phyloP scores from a whole-genome alignment of 2,888 invertebrate species.

The Piscicola geometra region DNA sequence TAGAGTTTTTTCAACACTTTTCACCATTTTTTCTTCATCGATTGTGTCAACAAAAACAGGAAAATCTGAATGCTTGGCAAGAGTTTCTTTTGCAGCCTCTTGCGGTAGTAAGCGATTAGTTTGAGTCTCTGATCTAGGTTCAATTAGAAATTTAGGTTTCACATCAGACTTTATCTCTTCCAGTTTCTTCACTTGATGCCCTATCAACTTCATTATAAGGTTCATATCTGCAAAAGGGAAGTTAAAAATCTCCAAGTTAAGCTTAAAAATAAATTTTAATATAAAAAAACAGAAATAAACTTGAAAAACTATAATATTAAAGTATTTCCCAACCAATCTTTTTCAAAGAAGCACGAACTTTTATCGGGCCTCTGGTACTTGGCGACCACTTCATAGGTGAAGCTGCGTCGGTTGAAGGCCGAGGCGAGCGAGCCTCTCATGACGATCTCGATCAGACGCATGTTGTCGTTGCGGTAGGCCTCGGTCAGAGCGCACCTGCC shows the following conservation, averaged over 20 bases:
- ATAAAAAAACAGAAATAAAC: not conserved
- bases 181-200: slow-evolving; percentile 12
- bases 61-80: too few species aligned
- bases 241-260: not conserved
- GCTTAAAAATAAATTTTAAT: not conserved
- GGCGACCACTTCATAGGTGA: slow-evolving; percentile 39
- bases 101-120: too few species aligned
- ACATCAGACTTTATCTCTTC: slow-evolving; percentile 1
- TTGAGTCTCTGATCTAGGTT: too few species aligned
- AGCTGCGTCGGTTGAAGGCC: slow-evolving; percentile 39
- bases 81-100: too few species aligned
- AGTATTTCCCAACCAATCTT: too few species aligned
- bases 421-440: slow-evolving; percentile 38
- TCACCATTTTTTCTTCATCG: too few species aligned
- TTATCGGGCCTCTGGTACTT: slow-evolving; percentile 43
- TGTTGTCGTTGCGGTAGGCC: slow-evolving; percentile 38
- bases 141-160: not conserved
- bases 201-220: slow-evolving; percentile 25
- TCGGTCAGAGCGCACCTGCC: slow-evolving; percentile 38
- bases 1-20: too few species aligned
- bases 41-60: too few species aligned
- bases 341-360: slow-evolving; percentile 30
- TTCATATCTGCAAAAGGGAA: slow-evolving; percentile 4
- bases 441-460: slow-evolving; percentile 40
- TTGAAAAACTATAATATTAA: not conserved